Base-by-base conservation (phyloP, 1,140 invertebrate genomes). In the Sarcophaga peregrina region DNA sequence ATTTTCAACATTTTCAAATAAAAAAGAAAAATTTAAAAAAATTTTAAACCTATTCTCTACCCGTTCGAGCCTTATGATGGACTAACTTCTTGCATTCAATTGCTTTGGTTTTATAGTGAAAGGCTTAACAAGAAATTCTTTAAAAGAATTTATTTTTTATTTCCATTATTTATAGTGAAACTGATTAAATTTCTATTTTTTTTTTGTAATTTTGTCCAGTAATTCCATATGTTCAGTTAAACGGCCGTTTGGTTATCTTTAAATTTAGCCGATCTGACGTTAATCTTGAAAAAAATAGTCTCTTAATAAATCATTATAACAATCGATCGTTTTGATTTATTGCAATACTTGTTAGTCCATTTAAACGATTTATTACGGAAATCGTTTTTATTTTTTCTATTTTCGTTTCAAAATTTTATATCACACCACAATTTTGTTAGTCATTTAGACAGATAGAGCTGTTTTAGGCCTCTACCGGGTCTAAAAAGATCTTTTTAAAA, bases 31-130 rank as follows among this genome's bases (percentile, higher is more conserved):
- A 45, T 11, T 20, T n/a, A n/a, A n/a, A n/a, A n/a, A n/a, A n/a
- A n/a, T n/a, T 15, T n/a, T 47, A 3, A 5, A 47, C 73, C 11
- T 75, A 58, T n/a, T 13, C 54, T 58, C 54, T 58, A 58, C 1
- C 25, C n/a, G 54, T 75, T 75, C 73, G 73, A 75, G 73, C 47
- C 73, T 75, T 47, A 75, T 47, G 13, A 47, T 17, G 73, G 73
- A 75, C 73, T 75, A 75, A 75, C 47, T 47, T 75, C 8, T 10
- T 58, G 6, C 54, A 37, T 58, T 58, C 54, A 13, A 13, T 6
- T 13, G 0, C 11, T 6, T n/a, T 58, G n/a, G 54, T 58, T 58
- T 58, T 58, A 58, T 58, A 58, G 13, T 10, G 54, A 13, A 58
- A 58, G n/a, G n/a, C 54, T 58, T 37, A 58, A 13, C 54, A 13